Evolutionary conservation across 64 coral and sea anemone species (phyloP).

Genomic region (Cladopsammia gracilis): DNA sequence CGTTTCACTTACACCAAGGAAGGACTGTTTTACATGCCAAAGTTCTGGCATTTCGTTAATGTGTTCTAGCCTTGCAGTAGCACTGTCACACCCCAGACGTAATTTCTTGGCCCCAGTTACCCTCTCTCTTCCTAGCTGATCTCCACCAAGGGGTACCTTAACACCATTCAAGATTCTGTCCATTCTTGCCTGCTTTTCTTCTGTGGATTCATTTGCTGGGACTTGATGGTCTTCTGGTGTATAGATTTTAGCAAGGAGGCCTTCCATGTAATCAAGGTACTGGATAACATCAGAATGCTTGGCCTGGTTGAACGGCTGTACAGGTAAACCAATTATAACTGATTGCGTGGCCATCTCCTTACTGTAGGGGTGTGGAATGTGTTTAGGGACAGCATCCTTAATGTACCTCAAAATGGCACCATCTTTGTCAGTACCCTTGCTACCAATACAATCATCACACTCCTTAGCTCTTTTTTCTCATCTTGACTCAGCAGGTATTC

Average conservation of each 20-base stretch:
- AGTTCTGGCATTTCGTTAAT: conserved; percentile 68
- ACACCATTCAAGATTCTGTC: conserved; percentile 14
- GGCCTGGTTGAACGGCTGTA: conserved; percentile 18
- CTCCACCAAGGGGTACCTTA: conserved; percentile 39
- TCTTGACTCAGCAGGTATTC: no score
- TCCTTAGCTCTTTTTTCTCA: no score
- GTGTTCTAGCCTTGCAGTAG: conserved; percentile 55
- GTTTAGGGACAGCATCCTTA: not conserved
- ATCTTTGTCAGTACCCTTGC: conserved; percentile 6
- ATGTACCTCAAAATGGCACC: conserved; percentile 10
- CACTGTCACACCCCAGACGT: conserved; percentile 76
- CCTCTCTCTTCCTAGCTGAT: conserved; percentile 25
- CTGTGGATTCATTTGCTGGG: no score
- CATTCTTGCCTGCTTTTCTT: conserved; percentile 21
- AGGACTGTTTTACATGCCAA: conserved; percentile 76
- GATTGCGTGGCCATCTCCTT: conserved; percentile 57
- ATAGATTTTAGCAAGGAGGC: not conserved
- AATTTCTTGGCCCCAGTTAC: conserved; percentile 81
- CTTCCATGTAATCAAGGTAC: conserved; percentile 46
- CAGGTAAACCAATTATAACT: conserved; percentile 44
- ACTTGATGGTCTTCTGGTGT: conserved; percentile 14
- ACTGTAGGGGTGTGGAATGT: conserved; percentile 33
- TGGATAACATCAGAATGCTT: conserved; percentile 56
- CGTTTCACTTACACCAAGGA: not conserved
- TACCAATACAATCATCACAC: no score